Base-by-base conservation (phyloP, 2,888 invertebrate genomes). In the Taenaris catops region DNA sequence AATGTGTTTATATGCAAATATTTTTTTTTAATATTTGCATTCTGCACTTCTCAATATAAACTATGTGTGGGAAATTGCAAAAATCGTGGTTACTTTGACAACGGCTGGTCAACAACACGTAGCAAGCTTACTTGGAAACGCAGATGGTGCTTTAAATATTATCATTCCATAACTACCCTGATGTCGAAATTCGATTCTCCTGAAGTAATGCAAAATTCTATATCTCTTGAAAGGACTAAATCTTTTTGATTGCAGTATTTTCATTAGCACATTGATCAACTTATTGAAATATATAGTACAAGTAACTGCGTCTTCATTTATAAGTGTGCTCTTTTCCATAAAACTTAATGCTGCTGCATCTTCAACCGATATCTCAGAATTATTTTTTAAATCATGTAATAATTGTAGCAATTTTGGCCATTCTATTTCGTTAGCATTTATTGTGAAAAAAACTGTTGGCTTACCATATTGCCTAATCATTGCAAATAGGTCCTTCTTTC, bases 371-470 rank as follows among this genome's bases (percentile, higher is more conserved):
- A 48, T 46, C 23, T 48, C 45, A 8, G 57, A 53, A 12, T 48
- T 61, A 48, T 61, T 7, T 49, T 62, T 68, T 39, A 60, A 55
- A n/a, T n/a, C n/a, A n/a, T n/a, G n/a, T 2, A 75, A 50, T 50
- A 63, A 14, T 20, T 41, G 53, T 1, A 75, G 49, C 16, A 72
- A 41, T 45, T 26, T 40, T 16, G 43, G 2, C 75, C 73, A 76
- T 14, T 53, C 46, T 39, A 58, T 47, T 58, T 79, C 76, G 48
- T 72, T 72, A 0, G 72, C 70, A 54, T 70, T 70, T 33, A 61
- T 1, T 46, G 56, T 59, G 27, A 60, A 43, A 10, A 56, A 60
- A 1, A 49, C 4, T 26, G 49, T 73, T 5, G 48, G 70, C 61
- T 49, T 67, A 31, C 60, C 73, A 51, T 48, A 55, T 47, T 49